Evolutionary conservation across 2,797 vertebrate species (phyloP).

Genomic region (Setipinna tenuifilis): DNA sequence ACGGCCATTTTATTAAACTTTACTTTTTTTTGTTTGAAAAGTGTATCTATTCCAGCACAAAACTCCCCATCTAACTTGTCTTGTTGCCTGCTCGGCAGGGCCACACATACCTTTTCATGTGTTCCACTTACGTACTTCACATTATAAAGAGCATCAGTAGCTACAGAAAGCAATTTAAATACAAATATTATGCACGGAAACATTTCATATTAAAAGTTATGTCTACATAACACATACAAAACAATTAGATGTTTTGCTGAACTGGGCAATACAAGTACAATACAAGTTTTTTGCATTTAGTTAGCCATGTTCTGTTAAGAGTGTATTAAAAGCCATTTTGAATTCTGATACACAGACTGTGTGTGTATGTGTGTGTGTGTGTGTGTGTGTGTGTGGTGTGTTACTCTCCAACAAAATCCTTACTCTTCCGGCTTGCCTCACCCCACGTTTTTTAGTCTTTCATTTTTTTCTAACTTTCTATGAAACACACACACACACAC

Average conservation of each 20-base stretch:
- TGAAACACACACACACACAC: background rate
- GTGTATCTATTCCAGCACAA: background rate
- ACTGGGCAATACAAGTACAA: too few relatives aligned
- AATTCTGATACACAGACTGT: background rate
- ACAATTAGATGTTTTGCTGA: background rate
- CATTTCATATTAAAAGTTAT: background rate
- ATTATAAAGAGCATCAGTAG: background rate
- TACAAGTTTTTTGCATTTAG: background rate
- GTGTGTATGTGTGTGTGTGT: background rate
- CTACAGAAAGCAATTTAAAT: background rate
- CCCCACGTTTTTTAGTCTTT: background rate
- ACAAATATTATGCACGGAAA: background rate
- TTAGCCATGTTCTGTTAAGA: background rate
- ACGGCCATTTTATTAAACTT: background rate
- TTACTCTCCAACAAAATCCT: background rate
- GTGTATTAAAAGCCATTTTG: background rate
- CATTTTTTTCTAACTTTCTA: background rate
- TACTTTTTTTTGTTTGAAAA: background rate
- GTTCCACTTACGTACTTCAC: too few relatives aligned
- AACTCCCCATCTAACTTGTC: background rate
- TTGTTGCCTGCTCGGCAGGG: background rate
- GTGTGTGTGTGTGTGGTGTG: constrained; percentile 7
- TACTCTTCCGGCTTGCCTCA: constrained; percentile 7
- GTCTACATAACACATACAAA: too few relatives aligned
- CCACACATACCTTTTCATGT: too few relatives aligned